Percentiles rank a stretch among this genome's conserved stretches.
These are phyloP conservation scores for Chascanopsetta lugubris DNA, from an alignment of 2,113 vertebrate genomes.

Conservation along the genomic window DNA sequence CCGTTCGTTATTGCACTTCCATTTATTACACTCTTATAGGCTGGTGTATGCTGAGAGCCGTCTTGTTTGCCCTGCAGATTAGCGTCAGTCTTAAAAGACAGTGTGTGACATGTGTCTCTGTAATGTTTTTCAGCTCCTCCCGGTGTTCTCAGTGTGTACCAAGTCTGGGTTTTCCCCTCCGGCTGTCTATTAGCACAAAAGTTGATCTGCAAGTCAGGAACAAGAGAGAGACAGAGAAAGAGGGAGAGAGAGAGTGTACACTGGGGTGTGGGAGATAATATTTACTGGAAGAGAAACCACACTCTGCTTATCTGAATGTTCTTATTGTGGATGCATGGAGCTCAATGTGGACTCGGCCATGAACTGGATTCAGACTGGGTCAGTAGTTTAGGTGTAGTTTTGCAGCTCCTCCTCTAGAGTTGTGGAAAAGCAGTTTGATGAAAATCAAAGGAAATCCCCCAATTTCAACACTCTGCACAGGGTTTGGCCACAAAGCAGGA, in stretches of 20 bases:
- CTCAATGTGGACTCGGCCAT: not conserved
- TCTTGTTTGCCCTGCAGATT: conserved; percentile 61
- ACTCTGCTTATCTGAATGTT: conserved; percentile 44
- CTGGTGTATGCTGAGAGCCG: conserved; percentile 43
- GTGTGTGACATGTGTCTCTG: not conserved
- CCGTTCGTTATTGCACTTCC: conserved; percentile 56
- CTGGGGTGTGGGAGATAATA: conserved; percentile 59
- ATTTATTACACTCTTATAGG: conserved; percentile 64
- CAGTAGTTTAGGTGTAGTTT: not conserved
- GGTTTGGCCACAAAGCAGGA: conserved; percentile 1
- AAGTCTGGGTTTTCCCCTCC: conserved; percentile 30
- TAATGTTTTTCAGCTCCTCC: conserved; percentile 23
- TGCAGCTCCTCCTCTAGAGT: not conserved
- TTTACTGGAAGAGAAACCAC: conserved; percentile 34
- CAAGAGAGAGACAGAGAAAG: too few species aligned
- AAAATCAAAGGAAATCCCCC: not conserved
- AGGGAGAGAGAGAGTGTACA: too few species aligned
- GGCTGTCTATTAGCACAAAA: conserved; percentile 21
- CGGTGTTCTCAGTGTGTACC: conserved; percentile 6
- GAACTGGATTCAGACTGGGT: not conserved
- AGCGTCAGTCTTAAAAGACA: conserved; percentile 35
- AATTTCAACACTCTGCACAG: not conserved
- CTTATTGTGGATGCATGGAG: conserved; percentile 9
- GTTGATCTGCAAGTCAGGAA: conserved; percentile 38
- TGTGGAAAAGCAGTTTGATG: not conserved